Evolutionary conservation across 2,797 vertebrate species (phyloP).

Genomic region (Triplophysa bombifrons): DNA sequence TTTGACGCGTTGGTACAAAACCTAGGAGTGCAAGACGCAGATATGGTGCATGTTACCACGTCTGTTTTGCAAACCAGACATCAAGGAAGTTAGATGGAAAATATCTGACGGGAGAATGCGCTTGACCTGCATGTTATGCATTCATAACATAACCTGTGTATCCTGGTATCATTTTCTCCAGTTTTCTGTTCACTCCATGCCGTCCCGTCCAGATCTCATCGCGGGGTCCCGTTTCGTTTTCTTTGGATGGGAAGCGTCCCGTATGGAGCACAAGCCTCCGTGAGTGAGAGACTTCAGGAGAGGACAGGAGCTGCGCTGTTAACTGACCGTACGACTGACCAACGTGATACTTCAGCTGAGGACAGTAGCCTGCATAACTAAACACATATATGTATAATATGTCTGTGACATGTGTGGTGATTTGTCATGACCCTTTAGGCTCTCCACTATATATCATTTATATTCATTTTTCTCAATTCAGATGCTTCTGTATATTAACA

Average conservation of each 20-base stretch:
- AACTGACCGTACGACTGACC: constrained; percentile 76
- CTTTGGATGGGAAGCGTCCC: constrained; percentile 29
- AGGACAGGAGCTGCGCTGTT: constrained; percentile 71
- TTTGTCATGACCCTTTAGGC: not conserved
- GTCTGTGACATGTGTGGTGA: not conserved
- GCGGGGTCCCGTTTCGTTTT: not conserved
- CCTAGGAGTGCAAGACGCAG: constrained; percentile 62
- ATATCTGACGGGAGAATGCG: not conserved
- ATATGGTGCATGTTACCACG: constrained; percentile 5
- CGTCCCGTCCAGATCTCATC: constrained; percentile 50
- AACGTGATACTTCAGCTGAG: constrained; percentile 76
- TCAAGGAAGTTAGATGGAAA: not conserved
- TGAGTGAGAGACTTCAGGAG: constrained; percentile 61
- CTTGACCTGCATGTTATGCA: too few species aligned
- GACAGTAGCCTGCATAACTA: constrained; percentile 81
- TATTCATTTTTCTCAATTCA: too few species aligned
- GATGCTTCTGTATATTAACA: too few species aligned
- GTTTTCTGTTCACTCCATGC: constrained; percentile 37
- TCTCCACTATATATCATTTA: too few species aligned
- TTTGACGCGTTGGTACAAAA: constrained; percentile 73
- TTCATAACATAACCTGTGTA: constrained; percentile 74
- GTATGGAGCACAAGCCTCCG: constrained; percentile 62
- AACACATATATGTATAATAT: not conserved
- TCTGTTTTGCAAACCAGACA: constrained; percentile 10
- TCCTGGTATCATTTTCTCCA: constrained; percentile 72